Conservation (phyloP, 2,888 invertebrate species). For the Sabatieria punctata region DNA sequence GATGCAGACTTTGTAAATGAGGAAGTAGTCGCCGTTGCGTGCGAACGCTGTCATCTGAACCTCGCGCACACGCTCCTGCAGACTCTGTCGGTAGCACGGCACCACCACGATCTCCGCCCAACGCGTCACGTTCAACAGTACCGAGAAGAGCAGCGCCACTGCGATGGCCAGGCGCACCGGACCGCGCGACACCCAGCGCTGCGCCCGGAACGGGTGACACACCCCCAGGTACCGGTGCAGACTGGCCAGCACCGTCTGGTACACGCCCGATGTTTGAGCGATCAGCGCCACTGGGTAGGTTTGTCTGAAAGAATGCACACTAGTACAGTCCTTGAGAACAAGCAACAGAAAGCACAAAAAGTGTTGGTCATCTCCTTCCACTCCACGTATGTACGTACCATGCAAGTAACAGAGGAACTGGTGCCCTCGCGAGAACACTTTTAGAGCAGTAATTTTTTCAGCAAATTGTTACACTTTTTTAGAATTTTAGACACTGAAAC, state of each 20-base stretch:
- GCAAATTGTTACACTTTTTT: too few species aligned
- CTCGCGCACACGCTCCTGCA: too few species aligned
- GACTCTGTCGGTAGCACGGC: neutral
- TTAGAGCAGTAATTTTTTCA: too few species aligned
- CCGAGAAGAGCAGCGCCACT: neutral
- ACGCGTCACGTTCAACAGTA: neutral
- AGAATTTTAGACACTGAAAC: too few species aligned
- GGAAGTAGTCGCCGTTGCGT: neutral
- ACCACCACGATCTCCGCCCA: neutral
- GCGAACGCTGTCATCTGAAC: neutral
- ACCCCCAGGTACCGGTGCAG: neutral
- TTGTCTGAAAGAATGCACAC: too few species aligned
- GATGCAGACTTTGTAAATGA: neutral
- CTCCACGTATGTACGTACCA: too few species aligned
- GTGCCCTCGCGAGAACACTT: too few species aligned
- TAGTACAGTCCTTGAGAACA: too few species aligned
- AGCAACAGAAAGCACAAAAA: too few species aligned
- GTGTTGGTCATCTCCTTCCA: too few species aligned
- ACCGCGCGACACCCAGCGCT: neutral
- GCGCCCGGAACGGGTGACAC: neutral
- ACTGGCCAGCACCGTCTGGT: slow-evolving; percentile 3
- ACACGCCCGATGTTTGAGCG: neutral
- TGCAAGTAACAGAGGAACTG: too few species aligned
- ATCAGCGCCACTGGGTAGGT: slow-evolving; percentile 1
- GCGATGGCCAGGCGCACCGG: neutral